Evolutionary conservation across 2,113 vertebrate genomes (phyloP).

Genomic region (Phrynocephalus versicolor): DNA sequence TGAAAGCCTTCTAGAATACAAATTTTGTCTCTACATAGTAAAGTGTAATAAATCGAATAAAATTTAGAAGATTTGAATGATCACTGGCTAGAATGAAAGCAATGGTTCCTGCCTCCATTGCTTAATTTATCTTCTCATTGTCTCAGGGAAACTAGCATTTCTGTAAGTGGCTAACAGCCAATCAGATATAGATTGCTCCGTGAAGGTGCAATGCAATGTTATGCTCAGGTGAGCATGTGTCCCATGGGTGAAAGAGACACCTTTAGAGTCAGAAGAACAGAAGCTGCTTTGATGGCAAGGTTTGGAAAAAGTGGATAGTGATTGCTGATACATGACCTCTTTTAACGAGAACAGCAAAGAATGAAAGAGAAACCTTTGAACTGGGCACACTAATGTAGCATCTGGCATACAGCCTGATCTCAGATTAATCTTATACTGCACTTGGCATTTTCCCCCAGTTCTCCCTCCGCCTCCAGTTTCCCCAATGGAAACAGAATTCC

Average conservation of each 20-base stretch:
- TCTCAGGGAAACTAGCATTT: constrained; percentile 1
- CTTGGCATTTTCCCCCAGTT: constrained; percentile 1
- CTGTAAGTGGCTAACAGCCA: background rate
- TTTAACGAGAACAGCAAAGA: constrained; percentile 58
- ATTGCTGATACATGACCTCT: constrained; percentile 58
- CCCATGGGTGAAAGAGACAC: constrained; percentile 26
- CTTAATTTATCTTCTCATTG: constrained; percentile 46
- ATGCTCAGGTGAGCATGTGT: background rate
- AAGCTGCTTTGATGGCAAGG: constrained; percentile 45
- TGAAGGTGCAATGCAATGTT: constrained; percentile 38
- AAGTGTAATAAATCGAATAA: background rate
- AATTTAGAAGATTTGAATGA: background rate
- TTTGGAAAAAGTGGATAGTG: constrained; percentile 35
- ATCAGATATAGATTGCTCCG: constrained; percentile 25
- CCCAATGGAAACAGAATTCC: constrained; percentile 34
- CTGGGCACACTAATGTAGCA: constrained; percentile 66
- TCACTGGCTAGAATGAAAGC: background rate
- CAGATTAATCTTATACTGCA: constrained; percentile 73
- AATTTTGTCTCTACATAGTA: background rate
- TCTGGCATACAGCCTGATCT: constrained; percentile 77
- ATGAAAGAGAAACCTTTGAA: constrained; percentile 64
- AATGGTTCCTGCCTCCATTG: background rate
- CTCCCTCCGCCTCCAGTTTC: background rate
- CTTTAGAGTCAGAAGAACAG: constrained; percentile 30
- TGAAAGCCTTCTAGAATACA: no score